phyloP scores from a whole-genome alignment of 1,140 invertebrate species.

The Daktulosphaira vitifoliae region DNA sequence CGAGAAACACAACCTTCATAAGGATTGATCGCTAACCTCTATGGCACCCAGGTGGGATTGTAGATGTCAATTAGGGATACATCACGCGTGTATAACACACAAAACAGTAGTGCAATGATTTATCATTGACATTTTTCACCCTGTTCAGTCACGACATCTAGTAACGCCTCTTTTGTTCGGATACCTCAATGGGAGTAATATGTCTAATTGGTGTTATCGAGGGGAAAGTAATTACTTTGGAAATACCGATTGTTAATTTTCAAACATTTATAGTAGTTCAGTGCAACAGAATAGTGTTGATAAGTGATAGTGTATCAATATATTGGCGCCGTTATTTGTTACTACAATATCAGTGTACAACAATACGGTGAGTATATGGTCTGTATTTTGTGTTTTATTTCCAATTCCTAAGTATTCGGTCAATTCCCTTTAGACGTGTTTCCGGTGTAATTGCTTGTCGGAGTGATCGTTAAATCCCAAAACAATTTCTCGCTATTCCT shows the following conservation, averaged over 20 bases:
- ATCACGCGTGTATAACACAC: background rate
- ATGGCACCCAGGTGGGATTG: constrained; percentile 22
- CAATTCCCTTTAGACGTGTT: constrained; percentile 23
- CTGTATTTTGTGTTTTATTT: constrained; percentile 12
- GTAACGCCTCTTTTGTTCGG: background rate
- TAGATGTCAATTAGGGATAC: constrained; percentile 31
- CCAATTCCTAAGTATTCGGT: constrained; percentile 8
- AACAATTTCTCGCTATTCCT: constrained; percentile 22
- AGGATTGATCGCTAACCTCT: background rate
- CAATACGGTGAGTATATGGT: too few relatives aligned
- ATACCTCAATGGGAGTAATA: background rate
- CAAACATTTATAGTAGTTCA: too few relatives aligned
- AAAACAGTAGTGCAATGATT: constrained; percentile 8
- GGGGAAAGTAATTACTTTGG: too few relatives aligned
- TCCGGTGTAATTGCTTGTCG: constrained; percentile 8
- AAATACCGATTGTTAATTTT: too few relatives aligned
- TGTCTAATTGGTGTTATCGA: constrained; percentile 29
- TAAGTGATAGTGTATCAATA: too few relatives aligned
- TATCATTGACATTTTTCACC: constrained; percentile 28
- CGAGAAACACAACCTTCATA: background rate
- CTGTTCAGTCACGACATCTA: background rate
- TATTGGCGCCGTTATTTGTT: too few relatives aligned
- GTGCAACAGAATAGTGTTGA: too few relatives aligned
- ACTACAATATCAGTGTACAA: too few relatives aligned
- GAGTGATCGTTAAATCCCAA: constrained; percentile 23